Percentiles rank a stretch among this genome's conserved stretches.
These are phyloP conservation scores for Drosophila subobscura DNA, from an alignment of 1,140 invertebrate species.

Conservation along the genomic window DNA sequence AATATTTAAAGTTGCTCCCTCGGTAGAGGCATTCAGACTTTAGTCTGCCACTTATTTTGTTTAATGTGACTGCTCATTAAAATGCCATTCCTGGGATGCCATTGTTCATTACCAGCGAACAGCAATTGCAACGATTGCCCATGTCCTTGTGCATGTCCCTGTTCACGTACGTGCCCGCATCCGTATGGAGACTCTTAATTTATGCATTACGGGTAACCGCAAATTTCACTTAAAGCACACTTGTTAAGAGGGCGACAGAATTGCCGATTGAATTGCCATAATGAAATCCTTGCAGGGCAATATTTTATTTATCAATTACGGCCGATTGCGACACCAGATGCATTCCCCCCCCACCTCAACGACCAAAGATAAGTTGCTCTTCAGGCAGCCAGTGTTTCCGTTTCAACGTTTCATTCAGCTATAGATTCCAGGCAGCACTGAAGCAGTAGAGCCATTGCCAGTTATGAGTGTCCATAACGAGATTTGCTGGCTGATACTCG, in stretches of 20 bases:
- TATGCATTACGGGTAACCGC: constrained; percentile 64
- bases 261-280: constrained; percentile 32
- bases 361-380: constrained; percentile 23
- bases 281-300: constrained; percentile 40
- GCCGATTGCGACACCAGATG: constrained; percentile 7
- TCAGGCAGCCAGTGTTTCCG: constrained; percentile 17
- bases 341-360: constrained; percentile 21
- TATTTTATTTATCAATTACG: constrained; percentile 69
- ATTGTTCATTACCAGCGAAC: constrained; percentile 27
- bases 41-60: not conserved
- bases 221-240: constrained; percentile 70
- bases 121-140: constrained; percentile 9
- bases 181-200: constrained; percentile 47
- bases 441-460: constrained; percentile 17
- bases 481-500: constrained; percentile 70
- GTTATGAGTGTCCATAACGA: constrained; percentile 53
- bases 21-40: not conserved
- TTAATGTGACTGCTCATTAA: constrained; percentile 47
- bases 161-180: constrained; percentile 1
- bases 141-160: constrained; percentile 8
- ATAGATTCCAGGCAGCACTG: constrained; percentile 4
- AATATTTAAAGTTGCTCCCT: too few relatives aligned
- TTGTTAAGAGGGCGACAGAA: constrained; percentile 21
- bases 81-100: constrained; percentile 41
- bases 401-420: constrained; percentile 10